Evolutionary conservation across 2,113 vertebrate species (phyloP), one percentile per base, ranked within the genome.

Genomic region (Pangasianodon hypophthalmus): DNA sequence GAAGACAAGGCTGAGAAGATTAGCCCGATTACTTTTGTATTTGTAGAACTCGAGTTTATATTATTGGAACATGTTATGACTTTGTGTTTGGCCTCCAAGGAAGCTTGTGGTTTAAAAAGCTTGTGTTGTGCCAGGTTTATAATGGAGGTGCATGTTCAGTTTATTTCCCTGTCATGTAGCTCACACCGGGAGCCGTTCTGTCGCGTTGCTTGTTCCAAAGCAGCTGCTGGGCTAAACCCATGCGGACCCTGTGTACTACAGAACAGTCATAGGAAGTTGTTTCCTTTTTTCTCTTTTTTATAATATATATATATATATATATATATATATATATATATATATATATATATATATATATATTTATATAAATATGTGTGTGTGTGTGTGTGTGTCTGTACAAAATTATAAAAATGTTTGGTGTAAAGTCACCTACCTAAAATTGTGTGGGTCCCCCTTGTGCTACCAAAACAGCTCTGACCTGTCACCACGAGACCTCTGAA

Each of bases 61-160:
- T 84, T 71, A 75, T 54, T 89, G 69, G 29, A 58, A 89, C 50
- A 32, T 50, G 50, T 50, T 67, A 67, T 19, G 88, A 56, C 67
- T 75, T 50, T 48, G 67, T 32, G 52, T 77, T 82, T 37, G 58
- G 46, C 46, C 88, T 85, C 82, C 10, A 58, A 58, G 24, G 54
- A 32, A 75, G 67, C 64, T 84, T 69, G 83, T 85, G 88, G 71
- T 86, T 85, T 64, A 64, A 85, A 64, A 79, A 62, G 67, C 71
- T 52, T 19, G 21, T 64, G 56, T 79, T 83, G 84, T 86, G 84
- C 88, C 84, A 89, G 71, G 3, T 67, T 85, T 89, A 85, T 86
- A 89, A 89, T 86, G 46, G 84, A 89, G 84, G 88, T 89, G 14
- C 88, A 79, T 89, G 88, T 89, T 89, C 84, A 89, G 88, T 58